Percentiles rank a stretch among this genome's conserved stretches.
phyloP scores from a whole-genome alignment of 2,113 vertebrate genomes.

The Oryzias curvinotus region DNA sequence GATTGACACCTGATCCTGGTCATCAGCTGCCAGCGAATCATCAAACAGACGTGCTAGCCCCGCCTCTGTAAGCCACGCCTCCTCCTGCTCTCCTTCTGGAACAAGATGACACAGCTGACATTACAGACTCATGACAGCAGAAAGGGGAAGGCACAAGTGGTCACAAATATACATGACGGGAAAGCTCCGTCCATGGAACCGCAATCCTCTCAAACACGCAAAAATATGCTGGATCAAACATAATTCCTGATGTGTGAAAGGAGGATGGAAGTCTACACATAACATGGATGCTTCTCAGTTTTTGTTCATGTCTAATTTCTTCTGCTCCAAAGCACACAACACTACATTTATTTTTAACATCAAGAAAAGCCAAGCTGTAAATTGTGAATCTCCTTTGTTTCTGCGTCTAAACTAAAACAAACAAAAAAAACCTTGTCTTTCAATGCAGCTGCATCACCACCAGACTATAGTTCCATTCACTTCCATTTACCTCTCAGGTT shows the following conservation, averaged over 20 bases:
- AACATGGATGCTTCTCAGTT: neutral
- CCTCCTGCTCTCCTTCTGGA: constrained; percentile 93
- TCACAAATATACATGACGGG: constrained; percentile 36
- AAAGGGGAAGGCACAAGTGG: constrained; percentile 28
- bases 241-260: neutral
- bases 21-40: constrained; percentile 77
- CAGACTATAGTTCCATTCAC: too few species aligned
- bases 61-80: constrained; percentile 94
- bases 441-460: too few species aligned
- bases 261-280: neutral
- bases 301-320: neutral
- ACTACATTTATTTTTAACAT: neutral
- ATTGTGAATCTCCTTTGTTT: too few species aligned
- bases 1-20: constrained; percentile 71
- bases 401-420: too few species aligned
- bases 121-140: constrained; percentile 1
- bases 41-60: constrained; percentile 89
- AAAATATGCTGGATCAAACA: neutral
- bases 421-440: too few species aligned
- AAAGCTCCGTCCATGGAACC: constrained; percentile 42
- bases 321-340: neutral
- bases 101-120: constrained; percentile 3
- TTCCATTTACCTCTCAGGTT: neutral
- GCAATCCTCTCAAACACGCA: constrained; percentile 13
- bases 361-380: neutral